phyloP scores from a whole-genome alignment of 2,113 vertebrate genomes.

The Arizona elegans region DNA sequence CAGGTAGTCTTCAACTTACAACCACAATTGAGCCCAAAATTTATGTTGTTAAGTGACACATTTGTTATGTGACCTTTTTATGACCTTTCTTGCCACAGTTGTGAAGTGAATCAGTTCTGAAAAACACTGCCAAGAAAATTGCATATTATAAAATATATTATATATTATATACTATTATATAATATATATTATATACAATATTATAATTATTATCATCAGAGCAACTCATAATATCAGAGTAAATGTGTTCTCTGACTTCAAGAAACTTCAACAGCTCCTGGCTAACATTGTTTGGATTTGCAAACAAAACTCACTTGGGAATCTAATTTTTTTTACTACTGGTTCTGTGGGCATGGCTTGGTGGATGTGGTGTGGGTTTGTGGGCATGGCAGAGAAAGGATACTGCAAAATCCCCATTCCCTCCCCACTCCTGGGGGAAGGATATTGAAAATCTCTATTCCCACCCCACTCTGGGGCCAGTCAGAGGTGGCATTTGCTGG shows the following conservation, averaged over 20 bases:
- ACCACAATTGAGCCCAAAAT: not conserved
- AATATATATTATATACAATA: too few relatives aligned
- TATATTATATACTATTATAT: too few relatives aligned
- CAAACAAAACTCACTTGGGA: not conserved
- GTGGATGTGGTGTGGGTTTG: too few relatives aligned
- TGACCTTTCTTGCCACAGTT: not conserved
- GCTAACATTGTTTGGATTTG: not conserved
- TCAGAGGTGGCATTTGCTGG: too few relatives aligned
- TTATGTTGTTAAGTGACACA: not conserved
- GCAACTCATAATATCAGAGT: not conserved
- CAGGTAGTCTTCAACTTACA: not conserved
- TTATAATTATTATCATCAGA: not conserved
- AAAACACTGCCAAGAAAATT: not conserved
- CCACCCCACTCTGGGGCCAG: too few relatives aligned
- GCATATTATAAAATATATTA: not conserved
- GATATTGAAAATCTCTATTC: too few relatives aligned
- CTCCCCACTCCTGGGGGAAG: too few relatives aligned
- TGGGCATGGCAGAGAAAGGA: too few relatives aligned
- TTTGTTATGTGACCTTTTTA: not conserved
- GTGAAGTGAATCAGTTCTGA: not conserved
- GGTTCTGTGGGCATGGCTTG: too few relatives aligned
- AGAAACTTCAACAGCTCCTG: not conserved
- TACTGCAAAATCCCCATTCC: too few relatives aligned
- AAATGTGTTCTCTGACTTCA: not conserved
- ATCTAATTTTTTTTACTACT: too few relatives aligned